Evolutionary conservation across 1,140 invertebrate species (phyloP), one percentile per base, ranked within the genome.

Genomic region (Grapholita molesta): DNA sequence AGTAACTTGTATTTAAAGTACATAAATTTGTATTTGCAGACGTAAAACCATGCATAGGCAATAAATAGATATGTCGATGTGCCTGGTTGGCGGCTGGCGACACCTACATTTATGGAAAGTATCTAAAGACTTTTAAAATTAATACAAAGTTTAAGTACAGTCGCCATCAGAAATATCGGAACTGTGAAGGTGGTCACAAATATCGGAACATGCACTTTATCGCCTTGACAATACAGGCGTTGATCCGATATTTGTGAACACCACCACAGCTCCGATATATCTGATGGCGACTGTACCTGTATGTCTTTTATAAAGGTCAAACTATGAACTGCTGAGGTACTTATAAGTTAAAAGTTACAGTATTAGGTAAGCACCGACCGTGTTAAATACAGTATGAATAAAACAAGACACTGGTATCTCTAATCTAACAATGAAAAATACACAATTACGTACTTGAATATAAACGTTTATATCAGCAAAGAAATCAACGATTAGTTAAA

Each of bases 401-500:
- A 30, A 61, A 61, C 55, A 32, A 61, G 12, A 61, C 12, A 30
- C 52, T 9, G 2, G 8, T 57, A 30, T 57, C 23, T 57, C 52
- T 55, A 24, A 55, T n/a, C 21, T 57, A 57, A 57, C 55, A 57
- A 57, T 57, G 55, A 15, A 28, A 57, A 57, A 57, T 57, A 57
- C 25, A 57, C 55, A 57, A 57, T 57, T 57, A 57, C 55, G 0
- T 57, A 12, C 24, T 48, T 48, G n/a, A 6, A 57, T 30, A 57
- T 57, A 57, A 57, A 57, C 55, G 55, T 57, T 28, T 30, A 6
- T 57, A 30, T 57, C 55, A 57, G 1, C 11, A 57, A 21, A 57
- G 24, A 57, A 57, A 57, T 57, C 55, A 57, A 25, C 11, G 7
- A 28, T 15, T 25, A 28, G 8, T 30, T 25, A 57, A 24, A 28